phyloP scores from a whole-genome alignment of 2,888 invertebrate genomes.

The Thalpophila matura region DNA sequence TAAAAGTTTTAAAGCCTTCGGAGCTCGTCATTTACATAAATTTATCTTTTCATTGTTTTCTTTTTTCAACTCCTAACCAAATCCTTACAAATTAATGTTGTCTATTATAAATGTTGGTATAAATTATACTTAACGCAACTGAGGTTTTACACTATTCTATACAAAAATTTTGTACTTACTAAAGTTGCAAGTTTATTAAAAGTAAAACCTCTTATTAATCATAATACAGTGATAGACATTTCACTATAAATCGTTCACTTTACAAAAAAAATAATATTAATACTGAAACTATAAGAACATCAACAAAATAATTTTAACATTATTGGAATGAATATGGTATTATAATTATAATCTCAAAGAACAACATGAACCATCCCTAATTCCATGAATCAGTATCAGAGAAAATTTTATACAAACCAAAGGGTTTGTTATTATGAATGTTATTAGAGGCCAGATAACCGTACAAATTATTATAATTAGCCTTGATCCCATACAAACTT shows the following conservation, averaged over 20 bases:
- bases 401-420: constrained; percentile 91
- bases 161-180: too few relatives aligned
- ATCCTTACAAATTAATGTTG: not conserved
- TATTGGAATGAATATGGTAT: not conserved
- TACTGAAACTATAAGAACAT: not conserved
- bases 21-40: not conserved
- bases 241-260: too few relatives aligned
- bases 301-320: constrained; percentile 3
- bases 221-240: too few relatives aligned
- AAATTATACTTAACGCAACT: too few relatives aligned
- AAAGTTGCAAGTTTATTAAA: too few relatives aligned
- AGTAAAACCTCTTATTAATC: too few relatives aligned
- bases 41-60: too few relatives aligned
- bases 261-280: too few relatives aligned
- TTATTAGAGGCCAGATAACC: constrained; percentile 92
- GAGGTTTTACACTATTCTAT: too few relatives aligned
- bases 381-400: constrained; percentile 82
- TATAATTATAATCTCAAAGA: constrained; percentile 14
- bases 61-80: too few relatives aligned
- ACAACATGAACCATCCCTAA: constrained; percentile 54
- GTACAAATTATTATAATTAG: constrained; percentile 88
- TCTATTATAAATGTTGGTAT: too few relatives aligned
- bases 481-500: constrained; percentile 76
- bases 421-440: constrained; percentile 92
- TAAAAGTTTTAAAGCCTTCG: constrained; percentile 12